Evolutionary conservation across 2,888 invertebrate genomes (phyloP).

Genomic region (Ophonus ardosiacus): DNA sequence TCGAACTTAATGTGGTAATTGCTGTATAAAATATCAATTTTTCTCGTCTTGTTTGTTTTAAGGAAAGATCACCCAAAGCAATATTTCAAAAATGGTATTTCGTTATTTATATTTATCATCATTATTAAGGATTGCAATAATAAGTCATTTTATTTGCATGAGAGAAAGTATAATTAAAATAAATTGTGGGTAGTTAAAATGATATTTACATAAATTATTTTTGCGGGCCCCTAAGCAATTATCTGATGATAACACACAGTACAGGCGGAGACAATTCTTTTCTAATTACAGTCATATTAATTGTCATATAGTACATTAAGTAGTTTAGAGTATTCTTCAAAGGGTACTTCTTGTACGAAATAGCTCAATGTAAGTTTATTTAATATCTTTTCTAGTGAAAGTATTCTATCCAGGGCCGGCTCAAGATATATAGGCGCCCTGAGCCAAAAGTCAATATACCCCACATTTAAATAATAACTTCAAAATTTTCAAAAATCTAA

Average conservation of each 20-base stretch:
- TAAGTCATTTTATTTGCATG: slow-evolving; percentile 44
- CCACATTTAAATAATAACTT: no score
- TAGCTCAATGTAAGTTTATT: no score
- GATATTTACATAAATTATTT: slow-evolving; percentile 50
- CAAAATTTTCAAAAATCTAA: no score
- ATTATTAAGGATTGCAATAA: slow-evolving; percentile 26
- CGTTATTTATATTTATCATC: slow-evolving; percentile 47
- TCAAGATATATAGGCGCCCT: no score
- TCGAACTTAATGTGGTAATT: slow-evolving; percentile 3
- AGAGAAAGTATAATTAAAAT: slow-evolving; percentile 49
- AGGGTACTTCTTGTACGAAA: no score
- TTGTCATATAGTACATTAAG: not conserved
- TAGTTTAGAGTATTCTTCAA: no score
- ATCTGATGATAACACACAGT: not conserved
- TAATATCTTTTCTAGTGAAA: no score
- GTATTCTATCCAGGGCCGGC: no score
- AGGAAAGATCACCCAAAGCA: not conserved
- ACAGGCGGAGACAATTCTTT: not conserved
- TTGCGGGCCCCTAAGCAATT: not conserved
- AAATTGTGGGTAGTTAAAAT: slow-evolving; percentile 42
- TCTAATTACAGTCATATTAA: slow-evolving; percentile 1
- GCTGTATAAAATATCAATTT: slow-evolving; percentile 46
- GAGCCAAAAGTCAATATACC: no score
- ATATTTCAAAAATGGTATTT: slow-evolving; percentile 32
- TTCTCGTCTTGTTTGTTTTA: slow-evolving; percentile 23